A percentile compares a stretch with the other conserved stretches of the same genome.
These are phyloP conservation scores for Chrosomus eos DNA, from an alignment of 2,797 vertebrate genomes.

Conservation along the genomic window DNA sequence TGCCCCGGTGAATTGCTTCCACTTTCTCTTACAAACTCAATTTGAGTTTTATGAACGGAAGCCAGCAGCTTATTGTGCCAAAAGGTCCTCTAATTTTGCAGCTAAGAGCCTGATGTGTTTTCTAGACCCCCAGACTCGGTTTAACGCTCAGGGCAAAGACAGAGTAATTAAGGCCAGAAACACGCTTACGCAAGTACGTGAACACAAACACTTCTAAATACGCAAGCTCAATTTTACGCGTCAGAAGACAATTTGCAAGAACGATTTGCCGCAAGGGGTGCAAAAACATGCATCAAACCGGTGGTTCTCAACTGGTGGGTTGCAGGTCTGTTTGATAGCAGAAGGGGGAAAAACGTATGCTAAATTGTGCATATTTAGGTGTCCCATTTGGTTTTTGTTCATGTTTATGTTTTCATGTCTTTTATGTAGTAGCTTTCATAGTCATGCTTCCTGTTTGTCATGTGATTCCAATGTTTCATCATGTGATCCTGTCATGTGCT, in stretches of 20 bases:
- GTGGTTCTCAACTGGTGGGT: not conserved
- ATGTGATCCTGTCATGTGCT: too few relatives aligned
- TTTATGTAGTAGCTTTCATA: too few relatives aligned
- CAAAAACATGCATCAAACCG: not conserved
- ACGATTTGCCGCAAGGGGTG: not conserved
- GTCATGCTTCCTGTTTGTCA: too few relatives aligned
- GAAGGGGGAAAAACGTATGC: not conserved
- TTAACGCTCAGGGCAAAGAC: conserved; percentile 57
- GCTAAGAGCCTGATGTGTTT: conserved; percentile 61
- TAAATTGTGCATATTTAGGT: not conserved
- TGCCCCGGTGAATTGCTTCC: conserved; percentile 8
- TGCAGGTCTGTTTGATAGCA: not conserved
- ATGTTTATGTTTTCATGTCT: too few relatives aligned
- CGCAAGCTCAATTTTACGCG: not conserved
- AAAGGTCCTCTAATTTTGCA: conserved; percentile 55
- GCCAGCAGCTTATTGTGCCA: conserved; percentile 59
- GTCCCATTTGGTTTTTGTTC: too few relatives aligned
- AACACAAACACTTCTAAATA: conserved; percentile 6
- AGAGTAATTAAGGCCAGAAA: conserved; percentile 54
- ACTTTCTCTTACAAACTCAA: conserved; percentile 30
- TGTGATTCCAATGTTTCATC: too few relatives aligned
- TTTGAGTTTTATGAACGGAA: conserved; percentile 56
- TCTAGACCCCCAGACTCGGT: conserved; percentile 49
- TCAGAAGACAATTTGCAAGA: not conserved
- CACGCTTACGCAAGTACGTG: not conserved